A percentile compares a stretch with the other conserved stretches of the same genome.
Evolutionary conservation across 2,888 invertebrate species (phyloP).

Genomic region (Brachyptera putata): DNA sequence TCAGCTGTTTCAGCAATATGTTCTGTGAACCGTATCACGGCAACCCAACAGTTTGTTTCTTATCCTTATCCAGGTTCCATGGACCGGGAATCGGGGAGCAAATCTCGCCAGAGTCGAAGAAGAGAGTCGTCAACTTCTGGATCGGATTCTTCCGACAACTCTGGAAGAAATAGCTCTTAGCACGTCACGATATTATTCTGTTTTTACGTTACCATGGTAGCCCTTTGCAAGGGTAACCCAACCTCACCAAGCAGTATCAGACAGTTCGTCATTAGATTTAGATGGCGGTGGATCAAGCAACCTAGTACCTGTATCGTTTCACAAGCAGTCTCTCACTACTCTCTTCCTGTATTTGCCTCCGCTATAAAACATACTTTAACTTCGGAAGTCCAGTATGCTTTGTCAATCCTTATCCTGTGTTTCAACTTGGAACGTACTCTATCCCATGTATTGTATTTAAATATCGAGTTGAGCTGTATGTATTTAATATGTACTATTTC

Average conservation of each 20-base stretch:
- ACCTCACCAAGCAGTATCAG: slow-evolving; percentile 29
- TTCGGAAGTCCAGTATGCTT: too few relatives aligned
- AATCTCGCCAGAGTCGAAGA: slow-evolving; percentile 32
- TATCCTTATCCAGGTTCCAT: slow-evolving; percentile 28
- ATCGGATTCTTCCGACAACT: slow-evolving; percentile 12
- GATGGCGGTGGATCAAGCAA: slow-evolving; percentile 5
- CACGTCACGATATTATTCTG: not conserved
- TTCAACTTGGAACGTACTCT: too few relatives aligned
- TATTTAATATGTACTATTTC: too few relatives aligned
- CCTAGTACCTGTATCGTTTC: slow-evolving; percentile 19
- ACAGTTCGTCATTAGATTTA: slow-evolving; percentile 12
- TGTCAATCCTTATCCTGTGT: too few relatives aligned
- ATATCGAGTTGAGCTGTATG: too few relatives aligned
- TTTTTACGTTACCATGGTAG: slow-evolving; percentile 23
- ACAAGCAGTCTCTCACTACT: not conserved
- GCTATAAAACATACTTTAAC: too few relatives aligned
- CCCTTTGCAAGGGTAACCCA: slow-evolving; percentile 2
- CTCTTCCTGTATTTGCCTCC: not conserved
- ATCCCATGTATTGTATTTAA: too few relatives aligned
- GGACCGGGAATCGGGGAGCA: slow-evolving; percentile 32
- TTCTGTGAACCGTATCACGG: too few relatives aligned
- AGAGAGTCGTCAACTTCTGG: slow-evolving; percentile 31
- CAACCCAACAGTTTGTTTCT: too few relatives aligned
- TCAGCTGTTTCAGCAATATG: too few relatives aligned
- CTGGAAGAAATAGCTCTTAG: slow-evolving; percentile 12